Evolutionary conservation across 2,113 vertebrate genomes (phyloP).

Genomic region (Crotalus viridis): DNA sequence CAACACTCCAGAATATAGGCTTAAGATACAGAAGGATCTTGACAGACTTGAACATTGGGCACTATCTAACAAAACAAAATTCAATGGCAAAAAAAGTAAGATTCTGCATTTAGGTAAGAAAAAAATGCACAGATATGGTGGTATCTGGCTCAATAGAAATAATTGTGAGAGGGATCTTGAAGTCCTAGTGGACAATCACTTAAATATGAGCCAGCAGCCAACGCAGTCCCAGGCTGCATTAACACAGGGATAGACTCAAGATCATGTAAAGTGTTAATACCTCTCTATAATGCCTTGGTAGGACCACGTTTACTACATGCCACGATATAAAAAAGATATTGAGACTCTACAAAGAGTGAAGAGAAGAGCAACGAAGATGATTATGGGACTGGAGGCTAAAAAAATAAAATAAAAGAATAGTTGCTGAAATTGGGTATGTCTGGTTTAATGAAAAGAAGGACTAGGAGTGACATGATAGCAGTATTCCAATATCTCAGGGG

Average conservation of each 20-base stretch:
- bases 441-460: background rate
- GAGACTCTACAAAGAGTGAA: too few species aligned
- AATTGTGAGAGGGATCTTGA: background rate
- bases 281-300: too few species aligned
- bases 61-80: background rate
- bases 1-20: background rate
- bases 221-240: background rate
- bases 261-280: background rate
- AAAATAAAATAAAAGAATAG: too few species aligned
- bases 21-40: background rate
- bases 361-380: too few species aligned
- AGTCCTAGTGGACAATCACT: background rate
- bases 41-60: background rate
- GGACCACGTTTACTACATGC: too few species aligned
- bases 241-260: background rate
- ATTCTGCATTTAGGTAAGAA: background rate
- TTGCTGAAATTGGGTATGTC: too few species aligned
- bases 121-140: background rate
- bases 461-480: background rate
- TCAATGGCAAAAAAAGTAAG: background rate
- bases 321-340: too few species aligned
- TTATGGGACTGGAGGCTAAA: too few species aligned
- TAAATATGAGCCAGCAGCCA: background rate
- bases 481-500: background rate
- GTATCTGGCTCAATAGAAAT: background rate